Percentiles rank a stretch among this genome's conserved stretches.
Evolutionary conservation across 2,888 invertebrate species (phyloP).

Genomic region (Yponomeuta cagnagella): DNA sequence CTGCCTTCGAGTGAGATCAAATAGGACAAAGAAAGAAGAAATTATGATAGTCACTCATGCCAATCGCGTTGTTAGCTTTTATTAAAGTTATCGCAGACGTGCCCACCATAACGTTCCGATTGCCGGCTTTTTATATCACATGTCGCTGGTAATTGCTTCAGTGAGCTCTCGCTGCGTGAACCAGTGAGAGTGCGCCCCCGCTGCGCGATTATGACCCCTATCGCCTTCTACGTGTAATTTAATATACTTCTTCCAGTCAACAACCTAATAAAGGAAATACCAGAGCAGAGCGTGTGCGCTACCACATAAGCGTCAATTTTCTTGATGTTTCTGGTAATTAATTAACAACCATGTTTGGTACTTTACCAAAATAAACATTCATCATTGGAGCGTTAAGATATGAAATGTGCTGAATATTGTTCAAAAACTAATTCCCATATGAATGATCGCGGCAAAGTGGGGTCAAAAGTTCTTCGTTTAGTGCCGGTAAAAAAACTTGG

Average conservation of each 20-base stretch:
- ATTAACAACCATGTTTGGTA: background rate
- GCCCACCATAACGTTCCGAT: background rate
- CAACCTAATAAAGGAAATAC: background rate
- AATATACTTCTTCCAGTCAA: slow-evolving; percentile 32
- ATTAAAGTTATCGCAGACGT: slow-evolving; percentile 1
- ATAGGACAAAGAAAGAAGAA: background rate
- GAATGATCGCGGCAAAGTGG: slow-evolving; percentile 67
- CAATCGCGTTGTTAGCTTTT: background rate
- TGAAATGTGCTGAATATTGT: slow-evolving; percentile 42
- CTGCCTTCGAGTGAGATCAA: background rate
- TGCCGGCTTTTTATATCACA: background rate
- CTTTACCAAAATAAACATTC: slow-evolving; percentile 17
- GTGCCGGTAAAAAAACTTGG: slow-evolving; percentile 64
- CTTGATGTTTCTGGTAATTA: background rate
- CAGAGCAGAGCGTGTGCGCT: background rate
- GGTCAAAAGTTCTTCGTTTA: slow-evolving; percentile 55
- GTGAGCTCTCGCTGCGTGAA: slow-evolving; percentile 27
- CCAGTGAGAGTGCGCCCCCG: slow-evolving; percentile 26
- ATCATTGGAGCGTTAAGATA: slow-evolving; percentile 37
- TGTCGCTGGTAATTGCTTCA: slow-evolving; percentile 51
- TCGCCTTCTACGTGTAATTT: slow-evolving; percentile 28
- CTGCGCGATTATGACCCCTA: slow-evolving; percentile 43
- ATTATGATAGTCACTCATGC: background rate
- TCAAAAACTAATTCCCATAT: slow-evolving; percentile 64
- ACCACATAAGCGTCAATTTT: background rate